These are phyloP conservation scores for Rhorus exstirpatorius DNA, from an alignment of 2,888 invertebrate species.

Conservation along the genomic window DNA sequence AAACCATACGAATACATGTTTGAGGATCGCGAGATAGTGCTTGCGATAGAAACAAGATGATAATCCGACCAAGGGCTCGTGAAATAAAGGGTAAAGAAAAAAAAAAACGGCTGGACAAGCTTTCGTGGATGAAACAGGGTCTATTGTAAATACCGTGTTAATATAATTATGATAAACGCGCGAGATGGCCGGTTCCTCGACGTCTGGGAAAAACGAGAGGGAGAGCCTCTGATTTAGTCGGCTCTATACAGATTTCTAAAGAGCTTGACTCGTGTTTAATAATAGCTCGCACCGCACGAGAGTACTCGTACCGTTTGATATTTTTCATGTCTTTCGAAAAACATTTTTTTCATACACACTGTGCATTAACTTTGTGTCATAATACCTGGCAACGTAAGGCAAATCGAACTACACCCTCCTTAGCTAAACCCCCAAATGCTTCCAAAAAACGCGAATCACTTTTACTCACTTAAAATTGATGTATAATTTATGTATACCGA, in stretches of 20 bases:
- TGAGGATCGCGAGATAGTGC: neutral
- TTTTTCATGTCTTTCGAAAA: neutral
- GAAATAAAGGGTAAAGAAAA: slow-evolving; percentile 38
- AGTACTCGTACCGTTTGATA: neutral
- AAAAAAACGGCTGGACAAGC: slow-evolving; percentile 19
- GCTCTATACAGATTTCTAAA: neutral
- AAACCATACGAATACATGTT: slow-evolving; percentile 23
- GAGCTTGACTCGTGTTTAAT: neutral
- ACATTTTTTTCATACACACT: no score
- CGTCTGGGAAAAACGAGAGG: neutral
- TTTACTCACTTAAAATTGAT: no score
- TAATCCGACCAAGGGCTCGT: slow-evolving; percentile 44
- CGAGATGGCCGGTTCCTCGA: neutral
- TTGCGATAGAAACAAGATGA: slow-evolving; percentile 21
- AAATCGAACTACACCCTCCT: no score
- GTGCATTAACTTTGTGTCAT: no score
- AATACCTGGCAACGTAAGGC: no score
- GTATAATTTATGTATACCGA: no score
- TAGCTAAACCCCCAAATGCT: no score
- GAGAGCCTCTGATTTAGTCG: neutral
- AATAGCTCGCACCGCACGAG: neutral
- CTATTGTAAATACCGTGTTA: slow-evolving; percentile 13
- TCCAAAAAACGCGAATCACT: no score
- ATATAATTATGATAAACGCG: neutral
- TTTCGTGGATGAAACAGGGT: neutral